A percentile compares a stretch with the other conserved stretches of the same genome.
These are phyloP conservation scores for Felis catus DNA, from an alignment of 2,113 vertebrate genomes.

Conservation along the genomic window F.catus_Fca126_mat1.0 CM031424.1:58474501-58475000, in stretches of 20 bases:
- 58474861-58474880: background rate
- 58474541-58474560: conserved; percentile 95
- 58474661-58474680: conserved; percentile 97
- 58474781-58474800: conserved; percentile 16
- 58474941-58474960: conserved; percentile 83
- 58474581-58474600: conserved; percentile 98
- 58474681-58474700: conserved; percentile 92
- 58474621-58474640: conserved; percentile 99
- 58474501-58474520: conserved; percentile 95
- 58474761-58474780: background rate
- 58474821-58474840: background rate
- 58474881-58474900: conserved; percentile 39
- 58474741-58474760: fast-evolving
- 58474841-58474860: background rate
- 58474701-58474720: conserved; percentile 64
- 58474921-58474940: conserved; percentile 74
- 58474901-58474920: background rate
- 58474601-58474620: conserved; percentile 99
- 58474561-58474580: conserved; percentile 99
- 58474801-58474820: conserved; percentile 60
- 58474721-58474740: background rate
- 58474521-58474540: conserved; percentile 94
- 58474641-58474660: conserved; percentile 99
- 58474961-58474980: conserved; percentile 80
- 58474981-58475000: conserved; percentile 81